A percentile compares a stretch with the other conserved stretches of the same genome.
Evolutionary conservation across 2,797 vertebrate genomes (phyloP).

Genomic region (Enteromius argenteus): DNA sequence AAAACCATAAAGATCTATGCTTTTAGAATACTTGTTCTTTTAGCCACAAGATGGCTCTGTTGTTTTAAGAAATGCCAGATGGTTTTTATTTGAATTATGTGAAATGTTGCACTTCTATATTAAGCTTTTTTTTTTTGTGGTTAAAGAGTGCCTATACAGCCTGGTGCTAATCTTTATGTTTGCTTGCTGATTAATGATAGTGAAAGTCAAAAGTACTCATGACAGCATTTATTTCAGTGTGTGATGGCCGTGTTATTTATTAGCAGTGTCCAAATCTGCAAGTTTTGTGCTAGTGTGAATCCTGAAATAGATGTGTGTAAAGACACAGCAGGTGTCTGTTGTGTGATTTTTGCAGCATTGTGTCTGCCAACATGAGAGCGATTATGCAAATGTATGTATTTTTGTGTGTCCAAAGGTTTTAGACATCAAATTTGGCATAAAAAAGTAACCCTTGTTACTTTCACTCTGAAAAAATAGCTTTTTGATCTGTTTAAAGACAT

Average conservation of each 20-base stretch:
- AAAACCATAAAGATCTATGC: background rate
- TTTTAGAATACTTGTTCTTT: background rate
- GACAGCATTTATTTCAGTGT: background rate
- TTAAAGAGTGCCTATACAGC: background rate
- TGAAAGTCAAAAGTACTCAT: background rate
- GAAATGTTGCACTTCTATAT: background rate
- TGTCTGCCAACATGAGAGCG: background rate
- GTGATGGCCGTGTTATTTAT: background rate
- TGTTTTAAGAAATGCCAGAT: background rate
- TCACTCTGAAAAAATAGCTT: background rate
- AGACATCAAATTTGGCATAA: background rate
- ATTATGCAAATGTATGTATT: background rate
- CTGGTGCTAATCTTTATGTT: background rate
- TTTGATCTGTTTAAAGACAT: too few relatives aligned
- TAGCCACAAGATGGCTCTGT: slow-evolving; percentile 32
- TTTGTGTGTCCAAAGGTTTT: background rate
- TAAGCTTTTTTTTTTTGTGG: background rate
- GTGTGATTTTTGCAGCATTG: background rate
- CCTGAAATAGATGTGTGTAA: background rate
- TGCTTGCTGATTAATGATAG: background rate
- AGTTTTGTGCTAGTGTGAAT: background rate
- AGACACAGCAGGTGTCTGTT: background rate
- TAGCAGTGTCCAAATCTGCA: background rate
- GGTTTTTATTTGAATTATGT: background rate
- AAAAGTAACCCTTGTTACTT: background rate